A percentile compares a stretch with the other conserved stretches of the same genome.
phyloP scores from a whole-genome alignment of 2,888 invertebrate species.

The Parapristionchus giblindavisi region DNA sequence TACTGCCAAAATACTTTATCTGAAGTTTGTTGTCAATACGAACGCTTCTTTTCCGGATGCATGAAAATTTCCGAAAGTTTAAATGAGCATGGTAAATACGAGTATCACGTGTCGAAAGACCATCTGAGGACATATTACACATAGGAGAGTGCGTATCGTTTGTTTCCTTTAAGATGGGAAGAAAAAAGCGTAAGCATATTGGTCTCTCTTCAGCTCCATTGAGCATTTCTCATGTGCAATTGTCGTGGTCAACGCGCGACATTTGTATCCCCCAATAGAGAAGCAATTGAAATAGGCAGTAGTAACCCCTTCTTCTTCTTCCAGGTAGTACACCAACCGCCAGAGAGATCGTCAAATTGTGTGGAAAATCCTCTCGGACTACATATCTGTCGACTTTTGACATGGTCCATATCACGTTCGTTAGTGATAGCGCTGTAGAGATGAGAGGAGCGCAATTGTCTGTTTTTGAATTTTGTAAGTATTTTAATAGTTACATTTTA shows the following conservation, averaged over 20 bases:
- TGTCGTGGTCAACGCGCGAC: background rate
- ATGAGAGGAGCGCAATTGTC: constrained; percentile 29
- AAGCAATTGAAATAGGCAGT: too few relatives aligned
- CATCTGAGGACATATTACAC: too few relatives aligned
- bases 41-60: too few relatives aligned
- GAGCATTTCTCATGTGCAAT: background rate
- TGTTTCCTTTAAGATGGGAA: too few relatives aligned
- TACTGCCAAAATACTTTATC: too few relatives aligned
- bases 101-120: too few relatives aligned
- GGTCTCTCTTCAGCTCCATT: constrained; percentile 30
- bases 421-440: constrained; percentile 9
- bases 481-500: background rate
- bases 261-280: constrained; percentile 15
- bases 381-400: constrained; percentile 13
- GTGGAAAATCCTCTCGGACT: background rate
- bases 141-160: too few relatives aligned
- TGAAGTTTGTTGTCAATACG: too few relatives aligned
- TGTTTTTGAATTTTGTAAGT: constrained; percentile 33
- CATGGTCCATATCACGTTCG: constrained; percentile 19
- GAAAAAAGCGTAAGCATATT: constrained; percentile 8
- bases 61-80: too few relatives aligned
- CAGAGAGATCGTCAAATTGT: constrained; percentile 24
- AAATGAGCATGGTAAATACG: too few relatives aligned
- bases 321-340: constrained; percentile 27
- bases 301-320: constrained; percentile 1